Conservation (phyloP, 2,113 vertebrate species). For the Uria aalge region DNA sequence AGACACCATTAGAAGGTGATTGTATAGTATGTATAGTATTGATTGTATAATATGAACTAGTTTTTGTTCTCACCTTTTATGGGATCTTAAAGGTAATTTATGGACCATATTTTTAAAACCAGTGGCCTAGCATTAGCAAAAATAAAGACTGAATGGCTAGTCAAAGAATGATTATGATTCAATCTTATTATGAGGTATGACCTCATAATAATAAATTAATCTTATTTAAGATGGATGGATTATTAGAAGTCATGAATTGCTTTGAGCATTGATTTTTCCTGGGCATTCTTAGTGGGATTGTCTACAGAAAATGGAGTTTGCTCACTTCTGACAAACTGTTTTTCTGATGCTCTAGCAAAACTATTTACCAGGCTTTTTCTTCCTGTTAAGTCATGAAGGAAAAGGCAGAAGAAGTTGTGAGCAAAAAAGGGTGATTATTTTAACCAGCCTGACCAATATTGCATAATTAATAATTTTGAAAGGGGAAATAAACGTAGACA, state of each 20-base stretch:
- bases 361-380: not conserved
- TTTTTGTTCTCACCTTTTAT: not conserved
- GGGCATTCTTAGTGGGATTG: not conserved
- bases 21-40: not conserved
- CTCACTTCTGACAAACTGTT: not conserved
- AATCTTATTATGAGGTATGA: not conserved
- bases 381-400: not conserved
- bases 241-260: not conserved
- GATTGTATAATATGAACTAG: not conserved
- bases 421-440: not conserved
- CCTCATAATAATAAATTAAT: not conserved
- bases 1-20: not conserved
- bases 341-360: not conserved
- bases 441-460: conserved; percentile 27
- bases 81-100: not conserved
- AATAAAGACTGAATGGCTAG: not conserved
- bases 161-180: not conserved
- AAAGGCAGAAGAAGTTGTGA: not conserved
- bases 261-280: not conserved
- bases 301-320: not conserved
- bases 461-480: conserved; percentile 57
- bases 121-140: not conserved
- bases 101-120: not conserved
- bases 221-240: not conserved
- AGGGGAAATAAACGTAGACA: conserved; percentile 56